A percentile compares a stretch with the other conserved stretches of the same genome.
Evolutionary conservation across 2,113 vertebrate genomes (phyloP).

Genomic region (Ursus arctos): DNA sequence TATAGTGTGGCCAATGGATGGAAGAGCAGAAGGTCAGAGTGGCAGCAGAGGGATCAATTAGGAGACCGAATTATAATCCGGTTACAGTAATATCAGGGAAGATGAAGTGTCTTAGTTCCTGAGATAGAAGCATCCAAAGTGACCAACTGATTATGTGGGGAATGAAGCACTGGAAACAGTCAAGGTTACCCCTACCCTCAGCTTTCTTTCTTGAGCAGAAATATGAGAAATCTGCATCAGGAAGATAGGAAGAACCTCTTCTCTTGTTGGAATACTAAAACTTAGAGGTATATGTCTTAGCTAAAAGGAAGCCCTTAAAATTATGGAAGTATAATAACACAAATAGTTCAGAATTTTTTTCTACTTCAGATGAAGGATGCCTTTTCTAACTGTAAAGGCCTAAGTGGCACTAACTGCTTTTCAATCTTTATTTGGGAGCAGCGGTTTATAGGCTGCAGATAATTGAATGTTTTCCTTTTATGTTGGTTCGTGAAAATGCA

Average conservation of each 20-base stretch:
- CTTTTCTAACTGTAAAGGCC: background rate
- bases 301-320: background rate
- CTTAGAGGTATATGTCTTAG: background rate
- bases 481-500: background rate
- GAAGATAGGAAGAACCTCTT: background rate
- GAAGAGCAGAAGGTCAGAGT: background rate
- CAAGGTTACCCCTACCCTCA: background rate
- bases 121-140: background rate
- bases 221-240: background rate
- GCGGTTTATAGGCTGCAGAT: background rate
- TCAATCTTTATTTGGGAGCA: background rate
- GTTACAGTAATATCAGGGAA: background rate
- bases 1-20: background rate
- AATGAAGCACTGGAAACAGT: background rate
- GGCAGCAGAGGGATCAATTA: background rate
- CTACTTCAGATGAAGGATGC: background rate
- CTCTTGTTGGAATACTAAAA: background rate
- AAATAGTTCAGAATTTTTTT: slow-evolving; percentile 3
- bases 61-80: background rate
- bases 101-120: background rate
- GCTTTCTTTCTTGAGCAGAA: background rate
- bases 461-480: background rate
- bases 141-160: background rate
- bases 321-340: background rate
- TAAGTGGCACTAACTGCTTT: background rate